Base-by-base conservation (phyloP, 2,888 invertebrate genomes). In the Cynaeus angustus region DNA sequence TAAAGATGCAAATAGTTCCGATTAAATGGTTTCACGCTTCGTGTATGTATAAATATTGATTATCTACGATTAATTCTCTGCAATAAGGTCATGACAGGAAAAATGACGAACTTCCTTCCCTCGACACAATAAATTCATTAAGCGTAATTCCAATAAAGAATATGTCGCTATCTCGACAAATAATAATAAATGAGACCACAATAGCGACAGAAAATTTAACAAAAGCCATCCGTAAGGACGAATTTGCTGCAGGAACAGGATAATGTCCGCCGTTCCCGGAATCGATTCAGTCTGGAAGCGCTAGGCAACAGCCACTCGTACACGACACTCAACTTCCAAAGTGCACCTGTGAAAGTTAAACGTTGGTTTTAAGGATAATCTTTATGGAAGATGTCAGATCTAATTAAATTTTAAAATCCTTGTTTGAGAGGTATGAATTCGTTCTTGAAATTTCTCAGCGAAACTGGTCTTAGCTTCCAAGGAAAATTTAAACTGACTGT, bases 201-300 rank as follows among this genome's bases (percentile, higher is more conserved):
- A 59, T 45, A 21, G 59, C 53, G n/a, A 10, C 10, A 13, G 46
- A 46, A 62, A 62, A 16, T 33, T 46, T 30, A 53, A 66, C 55
- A 66, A 64, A 64, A 64, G 64, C 41, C 16, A 41, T 52, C 41
- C 50, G 13, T 12, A 56, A 66, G 66, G 66, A 66, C 66, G 12
- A 56, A 37, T 66, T 45, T 14, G 28, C 28, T 55, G 53, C 53
- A 65, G 62, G 64, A 64, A 38, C 53, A 43, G 66, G 66, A 66
- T 66, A 66, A 66, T 66, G 66, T 46, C 56, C 56, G 66, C 55
- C 64, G 38, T 64, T 64, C 12, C 53, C 53, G 12, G 64, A 16
- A 66, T 66, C 66, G 66, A 66, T 66, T 66, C 48, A 46, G 66
- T 66, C 66, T 66, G 66, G 66, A 55, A 66, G 55, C 66, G 66